phyloP scores from a whole-genome alignment of 1,140 invertebrate species.

The Solen grandis region DNA sequence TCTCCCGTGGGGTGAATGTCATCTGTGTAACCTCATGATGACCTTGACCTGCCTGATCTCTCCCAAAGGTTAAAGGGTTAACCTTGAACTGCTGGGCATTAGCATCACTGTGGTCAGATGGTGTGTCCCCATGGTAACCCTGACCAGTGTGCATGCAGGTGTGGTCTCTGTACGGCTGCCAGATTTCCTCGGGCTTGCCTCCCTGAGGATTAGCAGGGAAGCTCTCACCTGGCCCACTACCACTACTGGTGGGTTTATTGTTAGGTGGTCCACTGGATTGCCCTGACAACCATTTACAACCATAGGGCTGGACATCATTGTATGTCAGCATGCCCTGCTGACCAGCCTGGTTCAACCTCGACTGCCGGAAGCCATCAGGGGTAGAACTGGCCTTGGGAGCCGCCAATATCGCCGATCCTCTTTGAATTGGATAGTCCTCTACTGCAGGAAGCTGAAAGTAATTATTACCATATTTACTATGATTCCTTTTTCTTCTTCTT shows the following conservation, averaged over 20 bases:
- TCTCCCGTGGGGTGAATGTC: slow-evolving; percentile 40
- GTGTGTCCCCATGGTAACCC: not conserved
- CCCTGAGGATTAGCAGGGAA: no score
- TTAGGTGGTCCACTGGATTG: no score
- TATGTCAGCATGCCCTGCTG: slow-evolving; percentile 8
- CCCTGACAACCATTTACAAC: slow-evolving; percentile 25
- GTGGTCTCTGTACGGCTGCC: slow-evolving; percentile 1
- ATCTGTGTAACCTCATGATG: slow-evolving; percentile 38
- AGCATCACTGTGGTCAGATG: not conserved
- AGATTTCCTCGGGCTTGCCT: not conserved
- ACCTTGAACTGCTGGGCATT: no score
- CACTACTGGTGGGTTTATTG: no score
- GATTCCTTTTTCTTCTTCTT: no score
- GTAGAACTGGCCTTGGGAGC: slow-evolving; percentile 22
- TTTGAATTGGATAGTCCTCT: no score
- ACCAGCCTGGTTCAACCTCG: not conserved
- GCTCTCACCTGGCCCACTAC: no score
- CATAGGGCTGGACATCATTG: slow-evolving; percentile 34
- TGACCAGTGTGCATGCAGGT: not conserved
- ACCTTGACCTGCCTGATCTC: no score
- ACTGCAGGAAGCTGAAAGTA: slow-evolving; percentile 6
- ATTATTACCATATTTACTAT: no score
- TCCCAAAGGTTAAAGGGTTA: no score
- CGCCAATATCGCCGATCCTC: no score
- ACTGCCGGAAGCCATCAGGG: slow-evolving; percentile 5